Percentiles rank a stretch among this genome's conserved stretches.
These are phyloP conservation scores for Malthinus seriepunctatus DNA, from an alignment of 2,888 invertebrate genomes.

Conservation along the genomic window DNA sequence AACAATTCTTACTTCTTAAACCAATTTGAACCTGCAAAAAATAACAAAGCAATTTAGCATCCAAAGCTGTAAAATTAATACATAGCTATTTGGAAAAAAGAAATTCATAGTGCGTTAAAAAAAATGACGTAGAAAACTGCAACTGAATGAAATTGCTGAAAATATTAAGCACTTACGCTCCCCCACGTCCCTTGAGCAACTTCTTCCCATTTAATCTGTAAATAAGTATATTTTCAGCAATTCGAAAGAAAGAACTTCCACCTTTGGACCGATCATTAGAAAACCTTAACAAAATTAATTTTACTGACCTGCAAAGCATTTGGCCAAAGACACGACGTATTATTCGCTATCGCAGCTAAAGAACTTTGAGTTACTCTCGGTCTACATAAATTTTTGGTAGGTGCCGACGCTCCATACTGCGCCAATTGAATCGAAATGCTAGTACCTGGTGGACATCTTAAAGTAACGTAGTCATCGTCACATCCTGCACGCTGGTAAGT, in stretches of 20 bases:
- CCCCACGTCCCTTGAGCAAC: conserved; percentile 48
- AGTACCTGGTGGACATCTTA: conserved; percentile 89
- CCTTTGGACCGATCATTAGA: background rate
- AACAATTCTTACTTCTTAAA: too few species aligned
- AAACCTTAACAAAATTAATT: conserved; percentile 5
- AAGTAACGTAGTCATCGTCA: conserved; percentile 84
- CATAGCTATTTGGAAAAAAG: conserved; percentile 13
- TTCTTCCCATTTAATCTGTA: conserved; percentile 50
- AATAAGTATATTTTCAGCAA: conserved; percentile 37
- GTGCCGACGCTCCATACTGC: conserved; percentile 77
- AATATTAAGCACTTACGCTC: conserved; percentile 45
- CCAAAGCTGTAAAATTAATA: conserved; percentile 5
- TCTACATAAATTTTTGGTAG: conserved; percentile 46
- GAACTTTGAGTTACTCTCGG: conserved; percentile 36
- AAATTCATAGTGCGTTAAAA: conserved; percentile 1
- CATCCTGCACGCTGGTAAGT: conserved; percentile 92
- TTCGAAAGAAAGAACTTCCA: background rate
- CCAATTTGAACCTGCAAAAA: too few species aligned
- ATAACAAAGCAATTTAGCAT: too few species aligned
- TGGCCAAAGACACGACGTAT: conserved; percentile 76
- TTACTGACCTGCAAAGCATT: conserved; percentile 75
- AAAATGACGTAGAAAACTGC: conserved; percentile 24
- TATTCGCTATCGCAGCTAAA: conserved; percentile 44
- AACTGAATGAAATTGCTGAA: conserved; percentile 19
- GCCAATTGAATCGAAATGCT: conserved; percentile 89